phyloP scores from a whole-genome alignment of 1,140 invertebrate species.

The Drosophila serrata region DNA sequence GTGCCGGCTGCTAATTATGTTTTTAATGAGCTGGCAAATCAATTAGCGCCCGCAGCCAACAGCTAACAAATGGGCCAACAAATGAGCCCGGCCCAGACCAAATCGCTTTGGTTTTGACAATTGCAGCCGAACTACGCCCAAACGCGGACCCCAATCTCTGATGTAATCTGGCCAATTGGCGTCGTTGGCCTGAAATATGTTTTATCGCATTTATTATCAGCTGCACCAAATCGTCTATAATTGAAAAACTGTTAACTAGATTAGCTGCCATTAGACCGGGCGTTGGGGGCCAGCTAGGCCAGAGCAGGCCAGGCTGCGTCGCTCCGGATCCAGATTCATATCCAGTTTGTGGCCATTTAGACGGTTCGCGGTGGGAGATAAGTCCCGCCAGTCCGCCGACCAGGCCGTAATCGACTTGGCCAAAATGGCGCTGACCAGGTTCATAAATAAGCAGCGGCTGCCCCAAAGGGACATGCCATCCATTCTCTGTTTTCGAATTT shows the following conservation, averaged over 20 bases:
- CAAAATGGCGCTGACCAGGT: conserved; percentile 61
- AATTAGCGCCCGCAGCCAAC: conserved; percentile 65
- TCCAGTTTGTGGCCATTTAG: conserved; percentile 53
- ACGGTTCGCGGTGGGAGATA: conserved; percentile 40
- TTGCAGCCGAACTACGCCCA: conserved; percentile 81
- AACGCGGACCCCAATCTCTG: conserved; percentile 45
- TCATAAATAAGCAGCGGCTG: conserved; percentile 62
- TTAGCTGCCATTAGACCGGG: conserved; percentile 73
- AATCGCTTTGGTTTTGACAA: conserved; percentile 78
- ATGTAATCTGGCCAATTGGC: conserved; percentile 73
- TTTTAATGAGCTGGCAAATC: conserved; percentile 65
- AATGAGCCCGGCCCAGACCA: conserved; percentile 55
- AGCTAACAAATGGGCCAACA: conserved; percentile 54
- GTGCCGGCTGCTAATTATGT: conserved; percentile 55
- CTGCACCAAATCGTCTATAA: conserved; percentile 78
- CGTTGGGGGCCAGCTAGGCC: conserved; percentile 53
- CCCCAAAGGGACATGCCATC: conserved; percentile 74
- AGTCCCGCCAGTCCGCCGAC: conserved; percentile 28
- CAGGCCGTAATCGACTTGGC: conserved; percentile 33
- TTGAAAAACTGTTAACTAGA: conserved; percentile 84
- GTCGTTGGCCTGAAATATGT: conserved; percentile 74
- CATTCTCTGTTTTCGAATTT: conserved; percentile 73
- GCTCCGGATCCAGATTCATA: conserved; percentile 35
- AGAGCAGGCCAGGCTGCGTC: conserved; percentile 14
- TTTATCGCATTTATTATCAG: conserved; percentile 84